Percentiles rank a stretch among this genome's conserved stretches.
phyloP scores from a whole-genome alignment of 2,113 vertebrate species.

The Aythya baeri region DNA sequence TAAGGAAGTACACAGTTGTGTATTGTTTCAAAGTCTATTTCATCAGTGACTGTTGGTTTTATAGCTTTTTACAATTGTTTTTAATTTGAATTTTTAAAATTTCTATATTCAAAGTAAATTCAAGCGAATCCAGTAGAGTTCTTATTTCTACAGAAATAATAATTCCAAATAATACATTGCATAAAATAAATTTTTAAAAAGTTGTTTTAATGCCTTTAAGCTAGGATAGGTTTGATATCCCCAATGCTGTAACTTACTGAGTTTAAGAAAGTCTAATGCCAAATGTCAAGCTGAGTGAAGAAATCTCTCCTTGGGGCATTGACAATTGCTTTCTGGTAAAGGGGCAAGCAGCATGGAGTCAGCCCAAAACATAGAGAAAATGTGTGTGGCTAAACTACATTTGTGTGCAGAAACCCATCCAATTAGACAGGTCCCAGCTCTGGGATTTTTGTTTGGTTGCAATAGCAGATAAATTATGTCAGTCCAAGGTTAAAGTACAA shows the following conservation, averaged over 20 bases:
- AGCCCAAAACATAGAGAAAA: not conserved
- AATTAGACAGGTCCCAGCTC: not conserved
- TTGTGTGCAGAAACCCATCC: not conserved
- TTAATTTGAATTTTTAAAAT: not conserved
- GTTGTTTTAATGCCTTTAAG: not conserved
- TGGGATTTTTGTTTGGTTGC: not conserved
- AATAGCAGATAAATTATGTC: not conserved
- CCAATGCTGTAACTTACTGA: not conserved
- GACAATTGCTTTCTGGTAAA: not conserved
- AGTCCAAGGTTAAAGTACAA: not conserved
- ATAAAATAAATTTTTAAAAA: not conserved
- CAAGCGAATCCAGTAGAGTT: not conserved
- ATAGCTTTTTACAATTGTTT: not conserved
- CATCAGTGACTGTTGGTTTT: fast-evolving
- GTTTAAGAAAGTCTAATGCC: not conserved
- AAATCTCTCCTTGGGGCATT: not conserved
- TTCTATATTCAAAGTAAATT: not conserved
- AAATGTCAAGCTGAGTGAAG: not conserved
- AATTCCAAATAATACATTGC: not conserved
- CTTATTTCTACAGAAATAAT: not conserved
- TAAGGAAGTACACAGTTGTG: not conserved
- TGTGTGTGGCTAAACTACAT: not conserved
- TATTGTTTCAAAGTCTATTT: not conserved
- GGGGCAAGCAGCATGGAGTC: not conserved
- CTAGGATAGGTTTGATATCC: not conserved